Base-by-base conservation (phyloP, 2,888 invertebrate species). In the Mythimna lalbum region DNA sequence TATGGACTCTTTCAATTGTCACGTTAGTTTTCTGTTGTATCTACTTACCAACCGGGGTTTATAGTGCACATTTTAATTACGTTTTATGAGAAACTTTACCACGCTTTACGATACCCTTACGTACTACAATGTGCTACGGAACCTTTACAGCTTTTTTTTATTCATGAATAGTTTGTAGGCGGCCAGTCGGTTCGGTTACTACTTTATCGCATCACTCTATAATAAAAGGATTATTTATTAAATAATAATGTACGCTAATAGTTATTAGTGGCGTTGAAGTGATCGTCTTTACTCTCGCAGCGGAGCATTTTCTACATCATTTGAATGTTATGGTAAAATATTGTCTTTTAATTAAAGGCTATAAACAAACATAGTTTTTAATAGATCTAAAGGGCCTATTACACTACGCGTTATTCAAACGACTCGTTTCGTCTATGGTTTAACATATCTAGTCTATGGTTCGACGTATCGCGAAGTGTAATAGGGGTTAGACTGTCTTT, bases 131-230 rank as follows among this genome's bases (percentile, higher is more conserved):
- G 5, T 17, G 2, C 39, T 57, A 61, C 82, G 61, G 82, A 69
- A 74, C 82, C 84, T n/a, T 21, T n/a, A 14, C 23, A 17, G 0
- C 17, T 9, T 36, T 17, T 10, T 10, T 17, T 10, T 10, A 33
- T n/a, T 27, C 21, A 0, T 27, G 47, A 17, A 61, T 50, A 67
- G 55, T 72, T 74, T 60, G 73, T 67, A 78, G 81, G 76, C 63
- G 73, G 62, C 36, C 69, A 62, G 27, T 33, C 60, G 50, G 69
- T 60, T 80, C 73, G 72, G 69, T 74, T 79, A 75, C 56, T 57
- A 68, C 63, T 72, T 80, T 85, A 86, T 86, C 86, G 81, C 86
- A 81, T 86, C 83, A 84, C 60, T 69, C 60, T 72, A 77, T 73
- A 73, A 65, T 71, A 66, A 70, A 43, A 60, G 85, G 76, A 76